Percentiles rank a stretch among this genome's conserved stretches.
Conservation (phyloP, 2,113 vertebrate genomes). For the Tenrec ecaudatus region DNA sequence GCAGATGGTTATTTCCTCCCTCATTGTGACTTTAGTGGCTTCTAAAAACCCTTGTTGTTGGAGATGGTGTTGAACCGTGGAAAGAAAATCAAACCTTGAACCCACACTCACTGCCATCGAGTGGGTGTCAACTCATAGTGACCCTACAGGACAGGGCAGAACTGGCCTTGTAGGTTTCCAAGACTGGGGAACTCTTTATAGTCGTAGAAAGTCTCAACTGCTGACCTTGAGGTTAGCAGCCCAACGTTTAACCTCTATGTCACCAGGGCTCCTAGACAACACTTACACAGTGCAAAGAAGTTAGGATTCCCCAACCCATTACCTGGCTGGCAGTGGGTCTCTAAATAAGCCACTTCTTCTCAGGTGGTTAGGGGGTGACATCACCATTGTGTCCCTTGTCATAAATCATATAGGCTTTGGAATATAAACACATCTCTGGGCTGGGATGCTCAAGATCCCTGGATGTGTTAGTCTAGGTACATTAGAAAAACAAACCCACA, state of each 20-base stretch:
- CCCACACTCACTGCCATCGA: neutral
- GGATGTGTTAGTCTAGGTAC: no score
- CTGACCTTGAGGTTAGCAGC: no score
- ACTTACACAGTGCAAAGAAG: neutral
- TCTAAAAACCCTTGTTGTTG: neutral
- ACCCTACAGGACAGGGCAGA: no score
- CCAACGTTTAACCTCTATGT: no score
- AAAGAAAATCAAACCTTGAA: neutral
- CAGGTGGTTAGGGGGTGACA: neutral
- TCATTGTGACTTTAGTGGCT: neutral
- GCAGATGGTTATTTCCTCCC: neutral
- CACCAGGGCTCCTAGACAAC: neutral
- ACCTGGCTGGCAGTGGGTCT: neutral
- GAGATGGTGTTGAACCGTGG: neutral
- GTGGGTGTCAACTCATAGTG: no score
- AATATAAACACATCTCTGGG: neutral
- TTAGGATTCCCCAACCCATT: neutral
- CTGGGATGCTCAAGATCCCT: neutral
- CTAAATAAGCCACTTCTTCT: neutral
- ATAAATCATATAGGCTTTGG: neutral
- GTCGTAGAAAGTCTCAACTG: no score
- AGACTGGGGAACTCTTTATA: no score
- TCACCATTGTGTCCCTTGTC: neutral
- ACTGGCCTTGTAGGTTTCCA: no score
- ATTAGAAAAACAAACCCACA: no score